phyloP scores from a whole-genome alignment of 37 sponge, comb jelly and placozoan genomes.

The Mnemiopsis leidyi region DNA sequence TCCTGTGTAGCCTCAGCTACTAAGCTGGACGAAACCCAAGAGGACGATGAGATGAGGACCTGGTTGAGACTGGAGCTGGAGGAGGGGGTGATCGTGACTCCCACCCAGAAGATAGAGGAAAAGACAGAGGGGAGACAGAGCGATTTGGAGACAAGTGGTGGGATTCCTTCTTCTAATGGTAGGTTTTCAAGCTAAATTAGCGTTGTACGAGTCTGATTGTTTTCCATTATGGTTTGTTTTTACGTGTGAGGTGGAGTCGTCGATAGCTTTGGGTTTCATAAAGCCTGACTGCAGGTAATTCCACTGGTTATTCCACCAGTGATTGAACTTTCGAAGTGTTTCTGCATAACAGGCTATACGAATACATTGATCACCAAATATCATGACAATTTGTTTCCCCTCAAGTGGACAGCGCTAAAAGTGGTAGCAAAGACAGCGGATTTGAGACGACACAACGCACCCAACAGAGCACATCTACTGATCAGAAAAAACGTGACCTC shows the following conservation, averaged over 20 bases:
- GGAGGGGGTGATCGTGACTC: constrained; percentile 19
- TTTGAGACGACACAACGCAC: constrained; percentile 26
- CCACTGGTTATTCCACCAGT: too few species aligned
- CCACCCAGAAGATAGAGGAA: background rate
- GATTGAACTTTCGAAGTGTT: too few species aligned
- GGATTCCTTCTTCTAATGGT: constrained; percentile 48
- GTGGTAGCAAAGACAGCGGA: constrained; percentile 51
- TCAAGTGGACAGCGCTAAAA: constrained; percentile 45
- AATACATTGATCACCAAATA: too few species aligned
- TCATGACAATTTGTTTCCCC: background rate
- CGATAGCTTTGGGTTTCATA: too few species aligned
- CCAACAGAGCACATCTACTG: background rate
- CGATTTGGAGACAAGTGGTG: constrained; percentile 24
- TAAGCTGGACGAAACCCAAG: background rate
- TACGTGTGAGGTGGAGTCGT: too few species aligned
- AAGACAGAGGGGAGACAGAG: background rate
- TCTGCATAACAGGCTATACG: too few species aligned
- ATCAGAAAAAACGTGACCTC: background rate
- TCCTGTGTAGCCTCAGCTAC: background rate
- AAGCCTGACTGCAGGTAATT: too few species aligned
- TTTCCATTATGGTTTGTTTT: too few species aligned
- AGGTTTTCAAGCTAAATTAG: too few species aligned
- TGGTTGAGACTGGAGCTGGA: constrained; percentile 44
- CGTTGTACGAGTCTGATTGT: too few species aligned
- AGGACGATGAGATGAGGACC: constrained; percentile 40